Conservation (phyloP, 2,888 invertebrate genomes). For the Acleris sparsana region DNA sequence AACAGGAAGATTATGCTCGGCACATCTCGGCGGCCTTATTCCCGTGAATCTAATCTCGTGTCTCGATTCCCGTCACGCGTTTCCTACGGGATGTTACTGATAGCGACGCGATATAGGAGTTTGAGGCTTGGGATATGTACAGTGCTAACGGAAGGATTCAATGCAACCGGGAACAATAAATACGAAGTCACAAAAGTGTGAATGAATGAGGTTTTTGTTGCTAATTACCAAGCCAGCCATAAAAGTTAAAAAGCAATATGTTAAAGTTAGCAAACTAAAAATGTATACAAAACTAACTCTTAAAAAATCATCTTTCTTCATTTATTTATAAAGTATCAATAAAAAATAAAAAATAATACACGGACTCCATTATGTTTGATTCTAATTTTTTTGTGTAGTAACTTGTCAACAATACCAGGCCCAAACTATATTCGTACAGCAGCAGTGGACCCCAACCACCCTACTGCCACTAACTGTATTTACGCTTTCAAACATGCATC, state of each 20-base stretch:
- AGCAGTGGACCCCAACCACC: conserved; percentile 24
- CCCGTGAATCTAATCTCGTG: conserved; percentile 57
- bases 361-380: no score
- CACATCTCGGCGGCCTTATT: conserved; percentile 65
- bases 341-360: no score
- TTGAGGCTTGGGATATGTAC: conserved; percentile 44
- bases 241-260: no score
- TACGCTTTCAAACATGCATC: conserved; percentile 67
- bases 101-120: conserved; percentile 62
- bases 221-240: no score
- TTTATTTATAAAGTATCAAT: no score
- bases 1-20: conserved; percentile 64
- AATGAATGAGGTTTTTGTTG: no score
- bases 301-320: no score
- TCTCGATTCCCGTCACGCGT: conserved; percentile 69
- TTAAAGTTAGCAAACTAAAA: no score
- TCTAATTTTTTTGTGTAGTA: no score
- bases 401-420: not conserved
- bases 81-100: conserved; percentile 74
- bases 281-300: no score
- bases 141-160: conserved; percentile 9
- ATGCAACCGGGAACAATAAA: not conserved
- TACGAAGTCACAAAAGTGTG: no score
- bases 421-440: not conserved
- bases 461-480: conserved; percentile 58